Evolutionary conservation across 2,888 invertebrate genomes (phyloP).

Genomic region (Pseudococcus longispinus): DNA sequence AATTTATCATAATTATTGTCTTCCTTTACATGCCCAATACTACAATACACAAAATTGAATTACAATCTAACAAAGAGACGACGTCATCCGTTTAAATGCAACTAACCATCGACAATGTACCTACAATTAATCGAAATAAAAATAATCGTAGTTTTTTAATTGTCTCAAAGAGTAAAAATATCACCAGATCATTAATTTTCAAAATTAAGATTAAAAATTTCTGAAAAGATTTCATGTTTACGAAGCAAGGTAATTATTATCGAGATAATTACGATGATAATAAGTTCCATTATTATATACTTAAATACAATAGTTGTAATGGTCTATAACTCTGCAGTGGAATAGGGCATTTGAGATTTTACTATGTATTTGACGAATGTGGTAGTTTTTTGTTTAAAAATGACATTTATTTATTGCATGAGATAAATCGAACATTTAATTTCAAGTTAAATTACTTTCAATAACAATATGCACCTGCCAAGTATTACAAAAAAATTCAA

Average conservation of each 20-base stretch:
- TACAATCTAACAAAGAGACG: neutral
- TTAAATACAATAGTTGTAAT: neutral
- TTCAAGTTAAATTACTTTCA: neutral
- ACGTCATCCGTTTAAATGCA: neutral
- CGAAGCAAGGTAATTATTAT: neutral
- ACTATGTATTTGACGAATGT: neutral
- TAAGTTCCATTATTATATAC: neutral
- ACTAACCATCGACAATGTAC: neutral
- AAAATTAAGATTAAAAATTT: neutral
- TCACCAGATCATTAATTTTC: neutral
- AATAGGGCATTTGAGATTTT: neutral
- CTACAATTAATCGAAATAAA: neutral
- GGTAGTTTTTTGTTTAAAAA: neutral
- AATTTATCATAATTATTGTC: neutral
- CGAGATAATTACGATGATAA: neutral
- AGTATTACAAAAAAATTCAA: neutral
- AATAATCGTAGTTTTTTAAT: neutral
- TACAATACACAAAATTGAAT: neutral
- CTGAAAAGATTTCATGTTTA: neutral
- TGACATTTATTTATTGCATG: neutral
- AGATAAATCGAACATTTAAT: neutral
- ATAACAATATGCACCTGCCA: constrained; percentile 1
- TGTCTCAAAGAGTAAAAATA: neutral
- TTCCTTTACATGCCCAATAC: neutral
- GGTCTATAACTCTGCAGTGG: neutral